A percentile compares a stretch with the other conserved stretches of the same genome.
These are phyloP conservation scores for Tor tambroides DNA, from an alignment of 2,113 vertebrate species.

Conservation along the genomic window DNA sequence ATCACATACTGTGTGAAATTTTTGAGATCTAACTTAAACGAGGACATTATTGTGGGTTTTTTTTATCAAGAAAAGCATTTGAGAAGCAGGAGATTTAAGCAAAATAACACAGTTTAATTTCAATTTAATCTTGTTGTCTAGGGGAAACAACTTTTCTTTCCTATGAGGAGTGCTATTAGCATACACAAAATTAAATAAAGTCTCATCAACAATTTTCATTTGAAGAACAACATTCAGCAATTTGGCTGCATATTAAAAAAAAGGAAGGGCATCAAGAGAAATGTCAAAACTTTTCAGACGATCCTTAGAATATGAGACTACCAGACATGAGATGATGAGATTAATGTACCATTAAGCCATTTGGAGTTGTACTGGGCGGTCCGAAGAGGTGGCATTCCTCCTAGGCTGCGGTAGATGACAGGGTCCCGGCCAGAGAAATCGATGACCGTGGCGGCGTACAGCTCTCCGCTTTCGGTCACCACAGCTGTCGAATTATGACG, in stretches of 20 bases:
- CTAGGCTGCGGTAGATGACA: slow-evolving; percentile 97
- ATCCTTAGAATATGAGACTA: neutral
- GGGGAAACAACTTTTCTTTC: neutral
- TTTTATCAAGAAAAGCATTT: neutral
- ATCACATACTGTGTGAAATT: too few relatives aligned
- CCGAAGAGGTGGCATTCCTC: slow-evolving; percentile 90
- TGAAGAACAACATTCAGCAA: neutral
- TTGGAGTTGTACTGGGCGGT: slow-evolving; percentile 99
- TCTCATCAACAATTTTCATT: neutral
- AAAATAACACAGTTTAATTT: neutral
- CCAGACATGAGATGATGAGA: slow-evolving; percentile 1
- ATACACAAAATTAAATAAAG: neutral
- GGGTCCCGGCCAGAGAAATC: slow-evolving; percentile 98
- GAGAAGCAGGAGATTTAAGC: neutral
- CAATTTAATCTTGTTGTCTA: neutral
- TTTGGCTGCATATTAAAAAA: slow-evolving; percentile 1
- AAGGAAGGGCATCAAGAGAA: neutral
- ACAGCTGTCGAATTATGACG: slow-evolving; percentile 97
- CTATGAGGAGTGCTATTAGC: neutral
- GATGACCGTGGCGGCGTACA: slow-evolving; percentile 96
- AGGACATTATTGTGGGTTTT: neutral
- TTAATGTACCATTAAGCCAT: slow-evolving; percentile 93
- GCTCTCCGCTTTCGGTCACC: slow-evolving; percentile 93
- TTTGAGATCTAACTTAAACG: neutral
- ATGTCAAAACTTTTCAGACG: neutral